Conservation (phyloP, 2,797 vertebrate genomes). For the Erpetoichthys calabaricus region DNA sequence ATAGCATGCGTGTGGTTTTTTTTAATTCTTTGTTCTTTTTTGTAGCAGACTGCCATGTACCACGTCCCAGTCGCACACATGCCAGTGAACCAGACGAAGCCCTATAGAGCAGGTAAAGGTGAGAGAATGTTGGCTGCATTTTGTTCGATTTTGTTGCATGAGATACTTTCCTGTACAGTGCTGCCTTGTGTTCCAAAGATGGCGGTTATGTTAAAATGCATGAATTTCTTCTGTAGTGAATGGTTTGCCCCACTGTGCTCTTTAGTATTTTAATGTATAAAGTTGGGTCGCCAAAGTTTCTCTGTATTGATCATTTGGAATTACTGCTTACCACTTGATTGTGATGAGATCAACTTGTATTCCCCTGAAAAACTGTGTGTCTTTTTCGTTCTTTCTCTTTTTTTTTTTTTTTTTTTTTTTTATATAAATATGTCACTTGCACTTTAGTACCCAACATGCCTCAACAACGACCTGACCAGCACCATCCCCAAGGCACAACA, state of each 20-base stretch:
- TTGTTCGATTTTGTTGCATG: constrained; percentile 36
- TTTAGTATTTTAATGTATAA: no score
- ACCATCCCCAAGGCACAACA: constrained; percentile 70
- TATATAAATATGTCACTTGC: constrained; percentile 11
- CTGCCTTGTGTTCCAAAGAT: background rate
- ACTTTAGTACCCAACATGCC: constrained; percentile 85
- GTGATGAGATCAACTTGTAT: background rate
- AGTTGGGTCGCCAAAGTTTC: no score
- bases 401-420: constrained; percentile 6
- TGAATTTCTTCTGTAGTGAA: no score
- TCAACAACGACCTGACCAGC: constrained; percentile 91
- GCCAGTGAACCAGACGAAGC: constrained; percentile 94
- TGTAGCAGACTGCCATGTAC: constrained; percentile 82
- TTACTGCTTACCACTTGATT: no score
- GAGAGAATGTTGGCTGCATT: constrained; percentile 63
- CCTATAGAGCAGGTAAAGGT: constrained; percentile 99
- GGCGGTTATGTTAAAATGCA: no score
- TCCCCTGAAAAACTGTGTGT: constrained; percentile 6
- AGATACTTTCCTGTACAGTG: constrained; percentile 12
- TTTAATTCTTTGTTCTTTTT: constrained; percentile 13
- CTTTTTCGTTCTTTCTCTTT: background rate
- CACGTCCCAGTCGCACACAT: constrained; percentile 92
- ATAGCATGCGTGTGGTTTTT: constrained; percentile 2
- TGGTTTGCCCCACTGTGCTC: no score
- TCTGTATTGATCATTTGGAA: no score